A percentile compares a stretch with the other conserved stretches of the same genome.
phyloP scores from a whole-genome alignment of 2,888 invertebrate species.

The Acrocyrtus sp. region DNA sequence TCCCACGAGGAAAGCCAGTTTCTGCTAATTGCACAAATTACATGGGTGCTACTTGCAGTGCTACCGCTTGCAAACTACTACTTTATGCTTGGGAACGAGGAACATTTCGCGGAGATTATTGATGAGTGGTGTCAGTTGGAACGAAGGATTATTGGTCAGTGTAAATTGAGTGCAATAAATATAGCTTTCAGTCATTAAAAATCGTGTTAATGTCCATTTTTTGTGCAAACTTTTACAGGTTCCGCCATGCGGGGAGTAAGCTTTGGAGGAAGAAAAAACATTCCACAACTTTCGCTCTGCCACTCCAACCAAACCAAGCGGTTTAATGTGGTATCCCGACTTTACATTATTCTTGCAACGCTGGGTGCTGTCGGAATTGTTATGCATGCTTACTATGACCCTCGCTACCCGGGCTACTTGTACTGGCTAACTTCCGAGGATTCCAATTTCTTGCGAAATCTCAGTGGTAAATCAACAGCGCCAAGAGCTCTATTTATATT shows the following conservation, averaged over 20 bases:
- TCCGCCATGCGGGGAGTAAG: slow-evolving; percentile 49
- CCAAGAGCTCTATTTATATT: not conserved
- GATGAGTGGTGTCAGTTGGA: slow-evolving; percentile 54
- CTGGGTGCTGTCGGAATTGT: slow-evolving; percentile 32
- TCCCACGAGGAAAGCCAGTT: not conserved
- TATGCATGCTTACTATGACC: slow-evolving; percentile 35
- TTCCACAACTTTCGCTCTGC: slow-evolving; percentile 50
- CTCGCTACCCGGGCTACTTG: slow-evolving; percentile 41
- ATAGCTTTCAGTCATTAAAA: not conserved
- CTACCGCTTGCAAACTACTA: slow-evolving; percentile 40
- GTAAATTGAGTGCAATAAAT: not conserved
- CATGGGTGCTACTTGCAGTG: slow-evolving; percentile 38
- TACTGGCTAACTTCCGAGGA: slow-evolving; percentile 32
- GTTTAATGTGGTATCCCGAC: slow-evolving; percentile 29
- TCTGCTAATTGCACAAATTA: slow-evolving; percentile 35
- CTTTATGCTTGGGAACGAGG: slow-evolving; percentile 39
- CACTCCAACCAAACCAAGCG: slow-evolving; percentile 35
- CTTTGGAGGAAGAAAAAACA: slow-evolving; percentile 29
- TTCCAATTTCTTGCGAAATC: slow-evolving; percentile 15
- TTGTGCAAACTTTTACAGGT: slow-evolving; percentile 7
- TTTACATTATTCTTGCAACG: slow-evolving; percentile 35
- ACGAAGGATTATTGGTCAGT: slow-evolving; percentile 41
- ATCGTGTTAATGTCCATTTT: not conserved
- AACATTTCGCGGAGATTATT: slow-evolving; percentile 36
- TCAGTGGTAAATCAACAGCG: slow-evolving; percentile 17